Evolutionary conservation across 2,888 invertebrate genomes (phyloP).

Genomic region (Microctonus brassicae): DNA sequence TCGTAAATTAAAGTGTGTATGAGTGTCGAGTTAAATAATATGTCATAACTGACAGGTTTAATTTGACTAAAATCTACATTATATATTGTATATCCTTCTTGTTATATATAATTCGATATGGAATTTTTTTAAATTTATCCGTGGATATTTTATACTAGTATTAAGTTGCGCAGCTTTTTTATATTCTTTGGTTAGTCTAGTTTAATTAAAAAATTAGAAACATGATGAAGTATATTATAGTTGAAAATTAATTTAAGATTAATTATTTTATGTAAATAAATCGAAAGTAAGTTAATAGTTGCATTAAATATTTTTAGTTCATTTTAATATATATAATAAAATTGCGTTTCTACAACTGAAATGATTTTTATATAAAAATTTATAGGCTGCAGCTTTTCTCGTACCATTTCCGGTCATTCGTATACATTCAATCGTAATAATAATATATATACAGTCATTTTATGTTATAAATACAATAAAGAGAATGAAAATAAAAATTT

Average conservation of each 20-base stretch:
- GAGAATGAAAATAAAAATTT: background rate
- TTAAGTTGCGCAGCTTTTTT: no score
- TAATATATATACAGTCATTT: no score
- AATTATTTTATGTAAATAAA: no score
- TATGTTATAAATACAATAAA: background rate
- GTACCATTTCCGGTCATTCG: conserved; percentile 39
- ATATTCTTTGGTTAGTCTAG: no score
- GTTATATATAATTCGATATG: background rate
- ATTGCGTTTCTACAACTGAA: conserved; percentile 27
- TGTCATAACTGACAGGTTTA: conserved; percentile 9
- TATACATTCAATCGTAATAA: background rate
- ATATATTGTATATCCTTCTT: conserved; percentile 15
- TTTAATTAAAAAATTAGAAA: no score
- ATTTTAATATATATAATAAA: conserved; percentile 38
- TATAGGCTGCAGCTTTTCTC: conserved; percentile 38
- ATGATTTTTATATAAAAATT: conserved; percentile 41
- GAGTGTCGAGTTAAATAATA: background rate
- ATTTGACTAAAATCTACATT: background rate
- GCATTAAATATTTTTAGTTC: conserved; percentile 26
- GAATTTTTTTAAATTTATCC: background rate
- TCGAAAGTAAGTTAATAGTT: background rate
- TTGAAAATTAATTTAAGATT: no score
- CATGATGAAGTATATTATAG: no score
- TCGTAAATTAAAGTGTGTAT: conserved; percentile 32
- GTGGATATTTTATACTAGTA: no score